These are phyloP conservation scores for Pogonomyrmex californicus DNA, from an alignment of 1,140 invertebrate species.

Conservation along the genomic window DNA sequence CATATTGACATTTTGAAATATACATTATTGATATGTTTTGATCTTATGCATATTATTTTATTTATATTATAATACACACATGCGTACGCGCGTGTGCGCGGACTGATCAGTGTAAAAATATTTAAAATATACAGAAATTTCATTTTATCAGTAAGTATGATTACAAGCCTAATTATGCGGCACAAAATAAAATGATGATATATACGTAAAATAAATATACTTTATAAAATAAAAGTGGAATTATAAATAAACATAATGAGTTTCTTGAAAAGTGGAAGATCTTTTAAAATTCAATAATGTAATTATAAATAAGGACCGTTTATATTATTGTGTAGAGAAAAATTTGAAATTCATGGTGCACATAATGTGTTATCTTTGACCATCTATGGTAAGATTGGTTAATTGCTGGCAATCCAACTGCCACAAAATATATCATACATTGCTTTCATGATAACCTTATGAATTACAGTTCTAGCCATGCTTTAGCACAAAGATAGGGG, in stretches of 20 bases:
- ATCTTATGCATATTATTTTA: too few relatives aligned
- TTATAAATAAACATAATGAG: conserved; percentile 67
- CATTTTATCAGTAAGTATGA: neutral
- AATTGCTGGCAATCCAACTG: conserved; percentile 18
- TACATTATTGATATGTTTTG: neutral
- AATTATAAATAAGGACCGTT: neutral
- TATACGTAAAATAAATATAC: conserved; percentile 5
- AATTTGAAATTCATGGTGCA: neutral
- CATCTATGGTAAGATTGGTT: neutral
- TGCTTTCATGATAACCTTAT: neutral
- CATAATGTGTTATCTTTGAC: neutral
- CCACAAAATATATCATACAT: neutral
- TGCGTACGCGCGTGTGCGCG: too few relatives aligned
- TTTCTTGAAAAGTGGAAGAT: conserved; percentile 58
- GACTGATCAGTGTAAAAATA: too few relatives aligned
- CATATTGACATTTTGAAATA: neutral
- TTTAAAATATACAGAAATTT: conserved; percentile 10
- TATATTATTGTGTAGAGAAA: neutral
- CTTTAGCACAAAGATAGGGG: conserved; percentile 17
- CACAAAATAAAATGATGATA: neutral
- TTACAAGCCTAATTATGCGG: conserved; percentile 31
- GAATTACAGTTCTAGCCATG: neutral
- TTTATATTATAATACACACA: neutral
- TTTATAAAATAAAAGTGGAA: conserved; percentile 4
- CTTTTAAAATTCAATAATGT: neutral